Evolutionary conservation across 2,888 invertebrate genomes (phyloP), one percentile per base, ranked within the genome.

Genomic region (Allacma fusca): DNA sequence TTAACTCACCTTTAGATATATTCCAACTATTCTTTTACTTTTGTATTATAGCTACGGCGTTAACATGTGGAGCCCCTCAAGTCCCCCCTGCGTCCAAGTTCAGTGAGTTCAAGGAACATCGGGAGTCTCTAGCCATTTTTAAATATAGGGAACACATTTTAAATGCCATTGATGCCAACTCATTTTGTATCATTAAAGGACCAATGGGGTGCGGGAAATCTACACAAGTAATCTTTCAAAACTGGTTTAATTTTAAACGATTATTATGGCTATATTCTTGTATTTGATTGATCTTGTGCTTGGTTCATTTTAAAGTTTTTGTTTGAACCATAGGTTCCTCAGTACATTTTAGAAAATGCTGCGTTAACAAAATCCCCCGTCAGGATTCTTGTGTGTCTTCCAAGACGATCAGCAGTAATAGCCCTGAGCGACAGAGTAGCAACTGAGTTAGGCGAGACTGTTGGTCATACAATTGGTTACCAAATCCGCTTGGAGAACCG

Each of bases 351-450:
- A 80, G 95, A 97, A 84, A 90, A 94, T 72, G 86, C 91, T 89
- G 82, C 89, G 87, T 84, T 88, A 86, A 84, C 89, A 86, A 82
- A 90, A 77, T 89, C 89, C 84, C 90, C 91, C 0, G 94, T 95
- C 80, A 90, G 96, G 74, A 93, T 99, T 81, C 91, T 98, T 85
- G 97, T 96, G 86, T 96, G 97, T 0, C 96, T 98, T 87, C 98
- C 98, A 0, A 89, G 98, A 68, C 89, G 97, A 84, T 91, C 98
- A 75, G 94, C 97, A 0, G 97, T 97, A 0, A 91, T 97, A 0
- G 92, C 94, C 0, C 93, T 97, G 0, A 93, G 97, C 0, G 94
- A 96, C 85, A 89, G 98, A 85, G 97, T 94, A 13, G 90, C 92
- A 1, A 84, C 85, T 1, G 91, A 91, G 84, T 85, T 91, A 59